phyloP scores from a whole-genome alignment of 2,797 vertebrate genomes.

The Dendrocincla fuliginosa region DNA sequence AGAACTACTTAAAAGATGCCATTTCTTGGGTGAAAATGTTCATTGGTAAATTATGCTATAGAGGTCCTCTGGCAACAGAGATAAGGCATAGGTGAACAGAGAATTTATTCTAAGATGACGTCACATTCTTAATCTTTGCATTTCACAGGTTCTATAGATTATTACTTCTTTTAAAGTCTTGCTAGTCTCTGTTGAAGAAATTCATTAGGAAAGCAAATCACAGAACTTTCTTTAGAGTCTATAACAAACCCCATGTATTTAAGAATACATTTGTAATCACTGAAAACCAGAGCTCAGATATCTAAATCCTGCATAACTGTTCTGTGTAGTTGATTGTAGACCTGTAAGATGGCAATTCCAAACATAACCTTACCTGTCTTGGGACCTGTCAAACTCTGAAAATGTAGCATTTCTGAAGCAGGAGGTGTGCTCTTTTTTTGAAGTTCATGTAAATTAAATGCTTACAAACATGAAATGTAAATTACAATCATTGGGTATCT shows the following conservation, averaged over 20 bases:
- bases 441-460: neutral
- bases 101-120: constrained; percentile 8
- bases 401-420: neutral
- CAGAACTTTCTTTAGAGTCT: neutral
- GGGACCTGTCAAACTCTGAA: neutral
- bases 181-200: neutral
- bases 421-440: neutral
- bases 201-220: neutral
- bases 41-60: neutral
- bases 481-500: neutral
- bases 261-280: neutral
- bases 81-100: neutral
- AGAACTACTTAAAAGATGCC: neutral
- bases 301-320: neutral
- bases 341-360: neutral
- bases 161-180: neutral
- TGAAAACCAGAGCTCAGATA: neutral
- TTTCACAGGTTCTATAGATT: neutral
- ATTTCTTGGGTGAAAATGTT: neutral
- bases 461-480: neutral
- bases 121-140: neutral
- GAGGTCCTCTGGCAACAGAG: constrained; percentile 17
- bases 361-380: neutral
- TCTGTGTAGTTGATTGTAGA: neutral
- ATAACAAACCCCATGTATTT: neutral